Evolutionary conservation across 1,140 invertebrate species (phyloP), one percentile per base, ranked within the genome.

Genomic region (Glossosoma conforme): DNA sequence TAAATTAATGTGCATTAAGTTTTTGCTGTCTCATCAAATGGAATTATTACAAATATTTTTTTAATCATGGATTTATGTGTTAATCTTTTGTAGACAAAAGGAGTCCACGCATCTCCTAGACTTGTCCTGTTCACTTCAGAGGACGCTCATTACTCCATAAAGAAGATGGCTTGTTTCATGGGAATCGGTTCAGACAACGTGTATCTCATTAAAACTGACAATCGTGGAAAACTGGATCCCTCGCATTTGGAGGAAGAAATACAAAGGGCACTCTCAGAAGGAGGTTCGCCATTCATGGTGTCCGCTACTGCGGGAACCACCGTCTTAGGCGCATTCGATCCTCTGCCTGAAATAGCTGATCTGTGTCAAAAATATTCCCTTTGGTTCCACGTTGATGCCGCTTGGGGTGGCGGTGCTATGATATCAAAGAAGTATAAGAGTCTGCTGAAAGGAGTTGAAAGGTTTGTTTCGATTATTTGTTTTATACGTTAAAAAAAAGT

Each of bases 371-470:
- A 89, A 62, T 82, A 93, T 60, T 80, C 83, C 2, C 65, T 98
- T 43, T 98, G 95, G 95, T 70, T 98, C 20, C 95, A 98, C 64
- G 91, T 97, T 1, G 95, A 98, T 64, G 93, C 92, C 1, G 93
- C 94, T 2, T 97, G 93, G 93, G 81, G 81, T 25, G 94, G 94
- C 2, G 91, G 92, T 8, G 86, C 88, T 0, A 70, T 97, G 8
- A 78, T 98, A 66, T 94, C 91, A 0, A 77, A 75, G 37, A 90
- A 85, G 66, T 81, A 94, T 65, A 79, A 82, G 38, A 72, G 86
- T 60, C 71, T 93, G 8, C 67, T 97, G 13, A 78, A 82, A 25
- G 93, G 93, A 25, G 78, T 90, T 40, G 80, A 89, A 60, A 68
- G 78, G 83, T 86, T 68, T 72, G 15, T 45, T 5, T 44, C 2